Evolutionary conservation across 2,888 invertebrate species (phyloP), one percentile per base, ranked within the genome.

Genomic region (Mimachlamys varia): DNA sequence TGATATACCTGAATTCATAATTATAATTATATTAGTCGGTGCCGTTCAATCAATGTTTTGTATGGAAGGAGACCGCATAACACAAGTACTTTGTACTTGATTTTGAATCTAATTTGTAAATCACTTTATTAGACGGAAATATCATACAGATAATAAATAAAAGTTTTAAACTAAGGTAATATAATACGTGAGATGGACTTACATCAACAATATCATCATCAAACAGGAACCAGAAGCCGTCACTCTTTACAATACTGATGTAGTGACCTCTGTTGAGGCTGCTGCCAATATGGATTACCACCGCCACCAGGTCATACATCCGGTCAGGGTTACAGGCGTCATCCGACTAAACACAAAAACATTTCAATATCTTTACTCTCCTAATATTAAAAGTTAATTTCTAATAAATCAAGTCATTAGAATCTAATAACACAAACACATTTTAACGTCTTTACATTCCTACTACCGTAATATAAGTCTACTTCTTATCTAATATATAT

Each of bases 181-280:
- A 44, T 44, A 7, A 44, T 5, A 44, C 7, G 44, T 2, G 19
- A 58, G 58, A n/a, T 22, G 19, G 17, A 98, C 98, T 98, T 97
- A 99, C 99, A 97, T 99, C 99, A 93, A 99, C 99, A 98, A 99
- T 99, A 96, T 99, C 99, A 97, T 99, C 99, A 97, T 99, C 99
- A 97, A 99, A 99, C 10, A 99, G 98, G 94, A 99, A 97, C 99
- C 99, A 99, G 97, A 99, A 98, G 90, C 99, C 99, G 97, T 99
- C 99, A 97, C 99, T 99, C 97, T 99, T 99, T 91, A 99, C 99
- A 97, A 99, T 99, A 97, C 99, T 99, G 97, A 99, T 99, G 97
- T 99, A 99, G 97, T 99, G 99, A 50, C 99, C 99, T 92, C 99
- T 98, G 97, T 99, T 99, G 94, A 99, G 99, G 89, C 99, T 99